Conservation (phyloP, 1,140 invertebrate genomes). For the Atta colombica region DNA sequence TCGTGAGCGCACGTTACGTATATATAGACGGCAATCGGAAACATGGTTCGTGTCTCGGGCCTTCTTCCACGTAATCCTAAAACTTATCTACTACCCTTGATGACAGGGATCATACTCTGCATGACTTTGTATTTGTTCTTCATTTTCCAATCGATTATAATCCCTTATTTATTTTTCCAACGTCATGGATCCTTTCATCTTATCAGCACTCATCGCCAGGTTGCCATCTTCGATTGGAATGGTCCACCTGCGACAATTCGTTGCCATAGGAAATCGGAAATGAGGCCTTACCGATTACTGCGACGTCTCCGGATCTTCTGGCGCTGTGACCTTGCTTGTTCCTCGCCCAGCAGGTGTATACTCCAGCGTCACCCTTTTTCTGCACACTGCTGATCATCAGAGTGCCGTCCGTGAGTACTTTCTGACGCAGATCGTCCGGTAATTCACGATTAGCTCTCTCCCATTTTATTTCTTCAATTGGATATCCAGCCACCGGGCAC, state of each 20-base stretch:
- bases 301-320: slow-evolving; percentile 90
- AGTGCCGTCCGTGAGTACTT: slow-evolving; percentile 91
- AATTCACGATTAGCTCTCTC: slow-evolving; percentile 91
- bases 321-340: slow-evolving; percentile 92
- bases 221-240: background rate
- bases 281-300: slow-evolving; percentile 90
- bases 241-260: slow-evolving; percentile 68
- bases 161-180: background rate
- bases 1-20: slow-evolving; percentile 64
- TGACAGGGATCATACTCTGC: too few species aligned
- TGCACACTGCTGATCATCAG: slow-evolving; percentile 92
- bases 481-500: slow-evolving; percentile 95
- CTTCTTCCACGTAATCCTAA: slow-evolving; percentile 12
- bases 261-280: slow-evolving; percentile 36
- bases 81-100: slow-evolving; percentile 38
- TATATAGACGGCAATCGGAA: slow-evolving; percentile 55
- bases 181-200: background rate
- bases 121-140: slow-evolving; percentile 18
- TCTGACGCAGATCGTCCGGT: slow-evolving; percentile 93
- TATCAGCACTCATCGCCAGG: background rate
- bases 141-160: background rate
- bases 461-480: slow-evolving; percentile 94
- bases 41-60: slow-evolving; percentile 25
- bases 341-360: slow-evolving; percentile 92
- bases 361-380: slow-evolving; percentile 91